Percentiles rank a stretch among this genome's conserved stretches.
Evolutionary conservation across 2,113 vertebrate genomes (phyloP).

Genomic region (Lepus europaeus): DNA sequence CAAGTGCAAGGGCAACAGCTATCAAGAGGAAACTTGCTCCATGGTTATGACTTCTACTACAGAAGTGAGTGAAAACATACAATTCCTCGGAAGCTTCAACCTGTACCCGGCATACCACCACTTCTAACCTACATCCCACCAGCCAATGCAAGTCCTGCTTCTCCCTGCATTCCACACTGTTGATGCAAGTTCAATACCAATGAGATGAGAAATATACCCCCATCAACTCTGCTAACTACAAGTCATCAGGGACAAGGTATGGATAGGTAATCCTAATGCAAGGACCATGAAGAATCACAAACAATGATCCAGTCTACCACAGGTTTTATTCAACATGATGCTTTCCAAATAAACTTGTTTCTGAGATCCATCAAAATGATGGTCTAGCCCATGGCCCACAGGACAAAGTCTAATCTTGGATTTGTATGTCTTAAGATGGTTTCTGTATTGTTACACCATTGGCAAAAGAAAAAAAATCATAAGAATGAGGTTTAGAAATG

Average conservation of each 20-base stretch:
- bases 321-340: not conserved
- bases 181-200: not conserved
- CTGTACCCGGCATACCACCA: not conserved
- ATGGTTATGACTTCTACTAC: not conserved
- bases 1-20: not conserved
- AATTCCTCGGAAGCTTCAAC: not conserved
- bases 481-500: not conserved
- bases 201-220: not conserved
- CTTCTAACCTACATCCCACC: not conserved
- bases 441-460: constrained; percentile 28
- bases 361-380: not conserved
- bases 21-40: not conserved
- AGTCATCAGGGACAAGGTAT: not conserved
- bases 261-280: not conserved
- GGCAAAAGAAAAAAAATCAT: accelerated
- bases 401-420: not conserved
- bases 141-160: not conserved
- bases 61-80: not conserved
- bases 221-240: not conserved
- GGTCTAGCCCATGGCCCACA: not conserved
- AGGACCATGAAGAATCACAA: not conserved
- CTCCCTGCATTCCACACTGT: no score
- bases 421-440: not conserved
- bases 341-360: constrained; percentile 4
- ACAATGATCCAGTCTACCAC: not conserved